These are phyloP conservation scores for Volucella inflata DNA, from an alignment of 2,888 invertebrate species.

Conservation along the genomic window DNA sequence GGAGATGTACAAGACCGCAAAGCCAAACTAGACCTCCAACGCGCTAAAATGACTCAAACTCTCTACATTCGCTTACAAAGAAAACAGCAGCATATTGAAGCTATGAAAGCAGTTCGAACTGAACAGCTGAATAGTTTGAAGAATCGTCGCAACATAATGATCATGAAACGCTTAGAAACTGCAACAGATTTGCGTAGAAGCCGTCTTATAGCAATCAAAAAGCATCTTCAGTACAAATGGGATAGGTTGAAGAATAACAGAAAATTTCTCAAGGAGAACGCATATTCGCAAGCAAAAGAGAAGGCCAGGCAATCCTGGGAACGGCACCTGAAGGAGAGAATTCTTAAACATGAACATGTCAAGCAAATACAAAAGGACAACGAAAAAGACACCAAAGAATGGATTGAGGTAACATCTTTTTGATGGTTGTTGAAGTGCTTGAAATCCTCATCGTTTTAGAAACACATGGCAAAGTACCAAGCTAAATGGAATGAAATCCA, in stretches of 20 bases:
- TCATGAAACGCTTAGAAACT: conserved; percentile 78
- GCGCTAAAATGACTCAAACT: conserved; percentile 62
- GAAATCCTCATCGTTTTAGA: conserved; percentile 11
- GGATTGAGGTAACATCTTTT: conserved; percentile 77
- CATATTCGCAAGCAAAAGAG: conserved; percentile 63
- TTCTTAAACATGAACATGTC: conserved; percentile 78
- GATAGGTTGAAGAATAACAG: conserved; percentile 79
- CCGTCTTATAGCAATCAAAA: conserved; percentile 81
- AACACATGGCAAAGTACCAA: conserved; percentile 77
- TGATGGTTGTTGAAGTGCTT: neutral
- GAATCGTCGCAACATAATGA: conserved; percentile 77
- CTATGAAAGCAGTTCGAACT: conserved; percentile 75
- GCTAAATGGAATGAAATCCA: conserved; percentile 79
- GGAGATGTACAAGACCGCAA: conserved; percentile 78
- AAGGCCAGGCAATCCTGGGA: conserved; percentile 80
- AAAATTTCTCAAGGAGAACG: conserved; percentile 72
- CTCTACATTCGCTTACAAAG: conserved; percentile 76
- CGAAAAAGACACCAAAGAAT: conserved; percentile 74
- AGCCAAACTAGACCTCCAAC: conserved; percentile 75
- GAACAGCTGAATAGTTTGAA: conserved; percentile 78
- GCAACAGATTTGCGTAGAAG: conserved; percentile 80
- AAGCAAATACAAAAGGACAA: conserved; percentile 71
- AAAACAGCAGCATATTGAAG: conserved; percentile 78
- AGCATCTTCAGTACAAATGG: conserved; percentile 80
- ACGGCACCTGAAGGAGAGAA: conserved; percentile 79